Evolutionary conservation across 2,797 vertebrate species (phyloP).

Genomic region (Allobates femoralis): DNA sequence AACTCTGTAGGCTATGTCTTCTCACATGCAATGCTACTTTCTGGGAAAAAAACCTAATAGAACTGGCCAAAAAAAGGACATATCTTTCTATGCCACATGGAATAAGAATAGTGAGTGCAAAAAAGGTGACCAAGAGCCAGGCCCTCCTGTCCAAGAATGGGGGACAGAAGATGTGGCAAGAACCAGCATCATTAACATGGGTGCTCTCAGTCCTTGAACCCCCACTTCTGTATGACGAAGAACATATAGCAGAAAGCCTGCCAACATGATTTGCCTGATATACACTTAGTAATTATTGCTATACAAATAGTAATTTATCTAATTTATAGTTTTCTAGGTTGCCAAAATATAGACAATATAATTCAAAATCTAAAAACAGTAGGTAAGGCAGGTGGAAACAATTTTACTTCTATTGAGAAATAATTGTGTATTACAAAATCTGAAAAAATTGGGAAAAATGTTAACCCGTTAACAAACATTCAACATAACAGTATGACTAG

Average conservation of each 20-base stretch:
- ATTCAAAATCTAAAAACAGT: not conserved
- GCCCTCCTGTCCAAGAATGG: not conserved
- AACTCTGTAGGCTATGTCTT: no score
- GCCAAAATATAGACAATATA: not conserved
- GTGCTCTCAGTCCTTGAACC: not conserved
- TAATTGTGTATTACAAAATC: not conserved
- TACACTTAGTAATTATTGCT: not conserved
- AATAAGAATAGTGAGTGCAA: not conserved
- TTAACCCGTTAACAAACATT: slow-evolving; percentile 21
- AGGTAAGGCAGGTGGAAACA: not conserved
- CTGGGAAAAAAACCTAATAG: not conserved
- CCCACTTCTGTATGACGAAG: not conserved
- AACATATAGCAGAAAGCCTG: not conserved
- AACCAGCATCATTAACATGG: not conserved
- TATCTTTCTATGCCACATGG: not conserved
- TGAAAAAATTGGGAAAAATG: not conserved
- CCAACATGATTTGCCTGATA: not conserved
- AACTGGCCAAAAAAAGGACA: no score
- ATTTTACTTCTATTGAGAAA: not conserved
- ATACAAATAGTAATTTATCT: not conserved
- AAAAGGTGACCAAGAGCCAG: not conserved
- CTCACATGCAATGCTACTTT: not conserved
- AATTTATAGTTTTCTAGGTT: not conserved
- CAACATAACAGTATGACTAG: not conserved
- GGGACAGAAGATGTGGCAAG: not conserved